Conservation (phyloP, 2,888 invertebrate species). For the Timema cristinae region DNA sequence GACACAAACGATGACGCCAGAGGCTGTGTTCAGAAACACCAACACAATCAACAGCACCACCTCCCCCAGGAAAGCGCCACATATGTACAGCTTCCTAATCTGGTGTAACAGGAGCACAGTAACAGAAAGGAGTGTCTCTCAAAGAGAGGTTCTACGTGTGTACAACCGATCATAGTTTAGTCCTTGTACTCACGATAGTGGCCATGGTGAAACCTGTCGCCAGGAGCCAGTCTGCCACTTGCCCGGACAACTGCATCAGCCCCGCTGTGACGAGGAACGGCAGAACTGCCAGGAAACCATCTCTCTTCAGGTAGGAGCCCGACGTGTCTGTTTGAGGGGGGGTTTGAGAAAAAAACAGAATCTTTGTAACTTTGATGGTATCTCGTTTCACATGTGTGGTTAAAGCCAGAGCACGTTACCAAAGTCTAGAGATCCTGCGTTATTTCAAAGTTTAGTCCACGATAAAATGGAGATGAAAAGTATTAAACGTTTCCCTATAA, state of each 20-base stretch:
- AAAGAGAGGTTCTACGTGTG: background rate
- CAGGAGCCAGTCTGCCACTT: conserved; percentile 75
- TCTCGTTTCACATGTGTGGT: too few species aligned
- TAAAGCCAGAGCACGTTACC: too few species aligned
- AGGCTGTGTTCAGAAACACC: conserved; percentile 65
- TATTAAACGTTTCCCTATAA: background rate
- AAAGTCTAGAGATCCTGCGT: too few species aligned
- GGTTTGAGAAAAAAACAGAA: background rate
- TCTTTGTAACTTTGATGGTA: too few species aligned
- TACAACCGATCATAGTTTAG: background rate
- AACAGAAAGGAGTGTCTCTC: background rate
- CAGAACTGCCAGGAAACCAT: conserved; percentile 78
- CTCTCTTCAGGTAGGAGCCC: conserved; percentile 67
- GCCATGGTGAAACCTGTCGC: conserved; percentile 61
- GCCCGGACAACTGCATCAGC: conserved; percentile 73
- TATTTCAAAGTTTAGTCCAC: too few species aligned
- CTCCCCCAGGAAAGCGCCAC: conserved; percentile 71
- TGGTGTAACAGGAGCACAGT: conserved; percentile 29
- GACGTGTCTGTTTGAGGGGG: conserved; percentile 58
- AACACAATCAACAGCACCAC: conserved; percentile 82
- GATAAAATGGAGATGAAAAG: background rate
- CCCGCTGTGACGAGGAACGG: conserved; percentile 88
- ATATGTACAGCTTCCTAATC: conserved; percentile 67
- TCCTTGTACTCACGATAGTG: conserved; percentile 56
- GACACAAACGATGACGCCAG: conserved; percentile 72